A percentile compares a stretch with the other conserved stretches of the same genome.
phyloP scores from a whole-genome alignment of 2,888 invertebrate genomes.

The Aporophyla lueneburgensis region DNA sequence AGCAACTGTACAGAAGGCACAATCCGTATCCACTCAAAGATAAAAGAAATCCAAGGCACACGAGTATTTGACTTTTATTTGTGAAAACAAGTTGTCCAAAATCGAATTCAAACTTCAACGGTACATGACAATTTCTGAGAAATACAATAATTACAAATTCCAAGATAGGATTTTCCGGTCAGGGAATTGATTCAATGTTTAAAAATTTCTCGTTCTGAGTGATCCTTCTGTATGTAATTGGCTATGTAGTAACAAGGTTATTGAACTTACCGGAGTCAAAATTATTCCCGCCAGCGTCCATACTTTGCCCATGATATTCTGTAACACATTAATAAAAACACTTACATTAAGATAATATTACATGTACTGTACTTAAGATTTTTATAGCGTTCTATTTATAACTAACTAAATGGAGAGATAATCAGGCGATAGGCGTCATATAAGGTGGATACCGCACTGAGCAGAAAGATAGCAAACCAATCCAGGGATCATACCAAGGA shows the following conservation, averaged over 20 bases:
- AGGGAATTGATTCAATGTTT: not conserved
- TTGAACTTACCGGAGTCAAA: conserved; percentile 93
- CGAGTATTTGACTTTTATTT: not conserved
- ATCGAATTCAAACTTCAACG: not conserved
- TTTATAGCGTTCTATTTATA: not conserved
- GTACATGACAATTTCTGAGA: not conserved
- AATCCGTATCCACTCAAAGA: not conserved
- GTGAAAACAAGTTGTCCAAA: not conserved
- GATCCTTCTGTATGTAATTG: conserved; percentile 28
- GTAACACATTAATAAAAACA: conserved; percentile 77
- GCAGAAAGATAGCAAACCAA: not conserved
- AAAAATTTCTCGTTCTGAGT: not conserved
- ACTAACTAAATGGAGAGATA: conserved; percentile 10
- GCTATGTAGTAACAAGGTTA: conserved; percentile 18
- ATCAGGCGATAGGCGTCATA: not conserved
- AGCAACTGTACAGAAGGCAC: conserved; percentile 21
- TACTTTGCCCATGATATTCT: conserved; percentile 95
- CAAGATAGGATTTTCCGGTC: not conserved
- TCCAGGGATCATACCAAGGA: not conserved
- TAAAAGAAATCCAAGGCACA: not conserved
- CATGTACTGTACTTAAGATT: conserved; percentile 8
- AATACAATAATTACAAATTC: not conserved
- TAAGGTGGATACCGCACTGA: not conserved
- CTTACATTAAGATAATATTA: conserved; percentile 23
- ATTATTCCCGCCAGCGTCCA: conserved; percentile 95